A percentile compares a stretch with the other conserved stretches of the same genome.
These are phyloP conservation scores for Trididemnum clinides DNA, from an alignment of 23 tunicate species.

Conservation along the genomic window DNA sequence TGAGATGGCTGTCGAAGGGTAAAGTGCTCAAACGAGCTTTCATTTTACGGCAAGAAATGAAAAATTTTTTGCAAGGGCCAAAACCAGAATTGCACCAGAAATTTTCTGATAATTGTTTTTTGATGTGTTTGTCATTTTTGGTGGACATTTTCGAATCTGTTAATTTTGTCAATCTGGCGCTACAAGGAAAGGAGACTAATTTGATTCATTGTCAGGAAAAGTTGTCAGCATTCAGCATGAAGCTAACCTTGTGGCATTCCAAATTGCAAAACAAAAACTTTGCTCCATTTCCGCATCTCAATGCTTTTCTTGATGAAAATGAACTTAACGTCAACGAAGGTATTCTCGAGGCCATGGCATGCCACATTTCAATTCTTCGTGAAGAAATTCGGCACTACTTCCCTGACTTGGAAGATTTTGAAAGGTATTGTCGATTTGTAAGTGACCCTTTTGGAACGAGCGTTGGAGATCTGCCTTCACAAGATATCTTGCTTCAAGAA, in stretches of 20 bases:
- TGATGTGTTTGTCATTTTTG: constrained; percentile 49
- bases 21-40: constrained; percentile 35
- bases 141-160: constrained; percentile 64
- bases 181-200: constrained; percentile 49
- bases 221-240: constrained; percentile 46
- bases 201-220: constrained; percentile 52
- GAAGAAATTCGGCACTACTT: constrained; percentile 45
- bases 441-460: no score
- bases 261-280: constrained; percentile 31
- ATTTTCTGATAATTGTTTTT: constrained; percentile 49
- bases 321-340: constrained; percentile 46
- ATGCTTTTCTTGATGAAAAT: constrained; percentile 54
- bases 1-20: constrained; percentile 52
- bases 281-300: constrained; percentile 25
- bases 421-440: constrained; percentile 1
- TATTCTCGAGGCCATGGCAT: constrained; percentile 31
- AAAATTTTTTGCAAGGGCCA: constrained; percentile 30
- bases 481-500: no score
- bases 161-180: constrained; percentile 49
- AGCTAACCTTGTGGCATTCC: constrained; percentile 42
- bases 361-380: constrained; percentile 45
- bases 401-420: constrained; percentile 33
- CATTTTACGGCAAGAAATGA: constrained; percentile 32
- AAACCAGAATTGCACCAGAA: constrained; percentile 50
- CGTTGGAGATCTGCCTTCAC: no score